These are phyloP conservation scores for Cuculus canorus DNA, from an alignment of 2,797 vertebrate genomes.

Conservation along the genomic window DNA sequence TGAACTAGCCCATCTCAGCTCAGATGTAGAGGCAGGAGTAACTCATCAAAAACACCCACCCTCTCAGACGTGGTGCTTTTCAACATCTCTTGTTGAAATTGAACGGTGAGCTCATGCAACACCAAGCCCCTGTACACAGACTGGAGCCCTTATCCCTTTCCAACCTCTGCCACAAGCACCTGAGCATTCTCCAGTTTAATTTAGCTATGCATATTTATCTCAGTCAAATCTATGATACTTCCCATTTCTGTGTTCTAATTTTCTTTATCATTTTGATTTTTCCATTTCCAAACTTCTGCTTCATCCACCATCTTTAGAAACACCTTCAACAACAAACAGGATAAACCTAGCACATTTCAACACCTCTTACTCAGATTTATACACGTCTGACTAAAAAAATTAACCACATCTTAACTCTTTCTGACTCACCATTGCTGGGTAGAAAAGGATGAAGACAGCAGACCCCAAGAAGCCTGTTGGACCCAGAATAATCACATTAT, in stretches of 20 bases:
- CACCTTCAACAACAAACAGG: neutral
- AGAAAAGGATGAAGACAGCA: conserved; percentile 93
- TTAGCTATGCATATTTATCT: neutral
- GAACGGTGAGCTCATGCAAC: rapidly evolving
- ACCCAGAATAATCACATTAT: conserved; percentile 88
- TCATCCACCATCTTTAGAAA: neutral
- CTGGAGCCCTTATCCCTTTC: neutral
- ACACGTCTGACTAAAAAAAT: neutral
- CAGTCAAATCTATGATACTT: neutral
- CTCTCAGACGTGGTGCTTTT: neutral
- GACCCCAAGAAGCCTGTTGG: conserved; percentile 92
- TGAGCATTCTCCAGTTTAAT: neutral
- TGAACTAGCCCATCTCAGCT: neutral
- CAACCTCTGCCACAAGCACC: neutral
- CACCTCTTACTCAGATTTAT: neutral
- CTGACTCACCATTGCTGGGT: conserved; percentile 90
- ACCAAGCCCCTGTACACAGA: neutral
- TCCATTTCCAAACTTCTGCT: neutral
- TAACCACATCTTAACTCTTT: neutral
- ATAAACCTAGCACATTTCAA: neutral
- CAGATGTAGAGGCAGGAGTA: neutral
- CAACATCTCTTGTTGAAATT: neutral
- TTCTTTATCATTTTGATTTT: neutral
- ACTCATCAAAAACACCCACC: neutral
- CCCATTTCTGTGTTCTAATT: neutral